These are phyloP conservation scores for Mormyrus hasselquistii DNA, from an alignment of 2,797 vertebrate genomes.

Conservation along the genomic window DNA sequence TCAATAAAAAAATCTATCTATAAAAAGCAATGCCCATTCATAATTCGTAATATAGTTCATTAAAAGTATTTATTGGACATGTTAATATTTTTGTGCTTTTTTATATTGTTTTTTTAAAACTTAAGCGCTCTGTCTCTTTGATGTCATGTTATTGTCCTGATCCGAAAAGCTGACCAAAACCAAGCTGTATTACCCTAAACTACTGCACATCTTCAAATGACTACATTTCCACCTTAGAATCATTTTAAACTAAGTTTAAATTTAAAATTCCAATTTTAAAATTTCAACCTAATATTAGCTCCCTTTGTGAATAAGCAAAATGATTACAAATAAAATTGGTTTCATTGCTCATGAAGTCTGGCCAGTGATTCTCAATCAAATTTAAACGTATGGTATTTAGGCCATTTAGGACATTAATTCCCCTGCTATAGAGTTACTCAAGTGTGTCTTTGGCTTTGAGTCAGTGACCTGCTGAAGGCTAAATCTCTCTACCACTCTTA, in stretches of 20 bases:
- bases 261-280: neutral
- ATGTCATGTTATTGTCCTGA: constrained; percentile 9
- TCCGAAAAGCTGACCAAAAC: constrained; percentile 4
- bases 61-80: neutral
- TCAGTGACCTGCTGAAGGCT: neutral
- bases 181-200: neutral
- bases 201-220: neutral
- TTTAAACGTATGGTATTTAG: neutral
- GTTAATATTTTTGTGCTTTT: neutral
- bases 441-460: neutral
- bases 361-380: neutral
- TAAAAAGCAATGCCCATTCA: neutral
- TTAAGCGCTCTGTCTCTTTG: neutral
- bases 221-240: neutral
- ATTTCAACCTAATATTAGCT: neutral
- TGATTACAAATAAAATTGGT: neutral
- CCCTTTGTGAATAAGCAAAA: neutral
- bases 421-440: neutral
- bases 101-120: neutral
- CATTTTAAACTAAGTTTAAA: neutral
- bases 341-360: constrained; percentile 2
- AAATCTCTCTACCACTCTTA: neutral
- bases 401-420: constrained; percentile 4
- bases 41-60: neutral
- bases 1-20: neutral